Conservation (phyloP, 2,888 invertebrate species). For the Diarsia mendica region DNA sequence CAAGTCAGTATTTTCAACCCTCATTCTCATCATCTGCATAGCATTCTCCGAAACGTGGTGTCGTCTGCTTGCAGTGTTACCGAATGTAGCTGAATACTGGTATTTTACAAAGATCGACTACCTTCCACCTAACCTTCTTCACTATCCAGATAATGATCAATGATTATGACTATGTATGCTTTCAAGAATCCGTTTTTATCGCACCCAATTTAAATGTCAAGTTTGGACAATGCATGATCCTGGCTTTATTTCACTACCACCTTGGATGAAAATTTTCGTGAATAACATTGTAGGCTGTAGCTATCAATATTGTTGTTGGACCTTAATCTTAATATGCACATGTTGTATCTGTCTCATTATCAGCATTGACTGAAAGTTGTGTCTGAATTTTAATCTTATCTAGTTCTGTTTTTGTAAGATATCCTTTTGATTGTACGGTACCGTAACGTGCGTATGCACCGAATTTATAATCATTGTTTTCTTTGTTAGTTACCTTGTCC, state of each 20-base stretch:
- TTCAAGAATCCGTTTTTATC: conserved; percentile 8
- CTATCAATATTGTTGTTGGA: neutral
- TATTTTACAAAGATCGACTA: neutral
- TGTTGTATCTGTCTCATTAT: conserved; percentile 11
- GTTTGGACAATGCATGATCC: neutral
- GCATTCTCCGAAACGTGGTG: neutral
- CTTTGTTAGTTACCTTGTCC: neutral
- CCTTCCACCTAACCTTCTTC: neutral
- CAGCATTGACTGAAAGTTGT: conserved; percentile 31
- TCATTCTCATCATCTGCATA: neutral
- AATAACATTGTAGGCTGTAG: neutral
- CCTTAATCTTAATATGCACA: neutral
- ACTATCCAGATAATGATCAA: neutral
- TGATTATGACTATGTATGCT: neutral
- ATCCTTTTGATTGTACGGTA: neutral
- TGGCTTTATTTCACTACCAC: neutral
- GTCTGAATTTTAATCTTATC: conserved; percentile 43
- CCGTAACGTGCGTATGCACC: conserved; percentile 13
- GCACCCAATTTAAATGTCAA: neutral
- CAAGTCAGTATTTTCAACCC: neutral
- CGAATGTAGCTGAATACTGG: neutral
- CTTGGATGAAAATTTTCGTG: neutral
- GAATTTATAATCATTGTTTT: neutral
- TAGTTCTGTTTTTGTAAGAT: neutral
- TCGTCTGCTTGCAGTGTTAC: neutral